Base-by-base conservation (phyloP, 2,888 invertebrate species). In the Nymphalis c-album region DNA sequence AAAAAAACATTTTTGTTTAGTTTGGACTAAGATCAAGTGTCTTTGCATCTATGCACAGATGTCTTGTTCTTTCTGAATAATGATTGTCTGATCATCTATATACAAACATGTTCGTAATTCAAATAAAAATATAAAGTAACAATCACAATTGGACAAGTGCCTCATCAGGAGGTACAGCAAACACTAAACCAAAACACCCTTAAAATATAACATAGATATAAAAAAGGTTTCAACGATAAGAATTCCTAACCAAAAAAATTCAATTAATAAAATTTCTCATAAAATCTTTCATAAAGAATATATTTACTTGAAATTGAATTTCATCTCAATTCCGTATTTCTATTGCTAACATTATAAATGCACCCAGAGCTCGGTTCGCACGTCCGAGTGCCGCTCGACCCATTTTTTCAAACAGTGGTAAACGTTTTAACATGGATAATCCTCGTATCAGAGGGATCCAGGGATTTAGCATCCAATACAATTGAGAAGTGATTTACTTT, bases 401-500 rank as follows among this genome's bases (percentile, higher is more conserved):
- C 40, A 69, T 69, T 57, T 65, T 53, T 61, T 22, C 50, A 50
- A 69, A 67, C 63, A 64, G 65, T 68, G 50, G 20, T 51, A 64
- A 64, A 64, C 18, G 60, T 18, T 60, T 64, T 53, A n/a, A 60
- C 55, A 55, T 31, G 16, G 1, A 53, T 47, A 60, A 65, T 60
- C 18, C 53, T 18, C 18, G 53, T 53, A 65, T 60, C 51, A 60
- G n/a, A 35, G 40, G 59, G n/a, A 50, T 50, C 20, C 51, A 16
- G 51, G 51, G 50, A 10, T 53, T 35, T 51, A 45, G 7, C 22
- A 17, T 16, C 45, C 40, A 40, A 62, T 53, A 53, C 53, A 20
- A 45, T 53, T 62, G 18, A 40, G 26, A 16, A 20, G 50, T 20
- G 50, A 50, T 51, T 13, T 22, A 51, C 20, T 26, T 16, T 51